Evolutionary conservation across 2,797 vertebrate genomes (phyloP), one percentile per base, ranked within the genome.

Genomic region (Falco naumanni): DNA sequence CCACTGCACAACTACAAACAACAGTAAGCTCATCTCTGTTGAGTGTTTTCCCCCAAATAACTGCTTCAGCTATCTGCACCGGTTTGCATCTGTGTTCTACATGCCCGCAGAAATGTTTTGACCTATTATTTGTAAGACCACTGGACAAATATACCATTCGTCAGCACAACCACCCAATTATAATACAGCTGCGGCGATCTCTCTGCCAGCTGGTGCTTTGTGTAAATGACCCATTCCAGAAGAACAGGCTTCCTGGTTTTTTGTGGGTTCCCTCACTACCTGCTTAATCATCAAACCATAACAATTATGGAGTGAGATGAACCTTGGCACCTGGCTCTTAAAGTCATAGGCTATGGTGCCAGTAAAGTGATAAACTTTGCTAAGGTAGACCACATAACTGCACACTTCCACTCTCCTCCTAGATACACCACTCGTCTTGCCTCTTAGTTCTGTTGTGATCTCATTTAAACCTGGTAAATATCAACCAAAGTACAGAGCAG

Each of bases 111-210:
- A 95, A 89, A 84, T 81, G 81, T 65, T 96, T 84, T 95, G 93
- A 94, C 92, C 76, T 79, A 51, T 87, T 94, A 94, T 92, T 89
- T 90, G 34, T 51, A 80, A 95, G 94, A 87, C 92, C 93, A 93
- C 93, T 94, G 92, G 88, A 95, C 90, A 95, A 94, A 96, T 93
- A 31, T 5, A 87, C 81, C 90, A 88, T 78, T 94, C 90, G 96
- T 83, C 96, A 96, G 90, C 88, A 93, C 89, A 94, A 87, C 88
- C 94, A 90, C 86, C 57, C 95, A 74, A 95, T 94, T 95, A 95
- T 3, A 95, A 92, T 89, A 91, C 78, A 94, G 92, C 93, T 93
- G 94, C 18, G 0, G 75, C 0, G 0, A 85, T 77, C 64, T 72
- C 59, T 17, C 80, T 89, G 88, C 93, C 96, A 96, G 92, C 91